These are phyloP conservation scores for Coenonympha arcania DNA, from an alignment of 2,888 invertebrate genomes.

Conservation along the genomic window DNA sequence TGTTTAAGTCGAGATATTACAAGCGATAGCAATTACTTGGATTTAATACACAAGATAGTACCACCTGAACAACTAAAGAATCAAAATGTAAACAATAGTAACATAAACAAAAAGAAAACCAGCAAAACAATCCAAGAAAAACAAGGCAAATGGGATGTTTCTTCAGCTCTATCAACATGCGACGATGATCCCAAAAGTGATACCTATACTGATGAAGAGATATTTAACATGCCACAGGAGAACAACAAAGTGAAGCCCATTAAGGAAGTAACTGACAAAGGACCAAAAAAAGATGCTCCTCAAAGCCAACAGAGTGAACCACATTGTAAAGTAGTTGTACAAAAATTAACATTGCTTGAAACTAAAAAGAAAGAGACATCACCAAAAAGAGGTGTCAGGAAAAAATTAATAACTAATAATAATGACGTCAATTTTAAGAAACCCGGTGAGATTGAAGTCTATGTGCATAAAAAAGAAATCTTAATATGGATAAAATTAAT, in stretches of 20 bases:
- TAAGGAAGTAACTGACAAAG: conserved; percentile 11
- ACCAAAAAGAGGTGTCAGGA: too few species aligned
- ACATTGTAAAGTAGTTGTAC: conserved; percentile 25
- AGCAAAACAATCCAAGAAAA: conserved; percentile 34
- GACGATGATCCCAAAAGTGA: conserved; percentile 50
- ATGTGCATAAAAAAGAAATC: too few species aligned
- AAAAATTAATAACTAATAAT: too few species aligned
- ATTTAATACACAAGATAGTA: conserved; percentile 63
- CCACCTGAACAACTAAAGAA: conserved; percentile 44
- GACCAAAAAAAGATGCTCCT: not conserved
- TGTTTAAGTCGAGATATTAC: conserved; percentile 51
- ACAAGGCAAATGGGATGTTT: conserved; percentile 51
- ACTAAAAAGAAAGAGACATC: too few species aligned
- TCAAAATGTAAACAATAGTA: conserved; percentile 38
- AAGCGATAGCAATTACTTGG: conserved; percentile 49
- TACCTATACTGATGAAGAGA: conserved; percentile 64
- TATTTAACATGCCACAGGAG: conserved; percentile 35
- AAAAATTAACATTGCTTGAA: conserved; percentile 27
- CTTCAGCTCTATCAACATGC: conserved; percentile 46
- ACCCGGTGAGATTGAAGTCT: too few species aligned
- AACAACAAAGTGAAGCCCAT: conserved; percentile 18
- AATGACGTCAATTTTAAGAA: too few species aligned
- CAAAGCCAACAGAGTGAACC: conserved; percentile 2
- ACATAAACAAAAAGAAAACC: conserved; percentile 36
- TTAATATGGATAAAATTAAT: too few species aligned